Evolutionary conservation across 2,888 invertebrate species (phyloP), one percentile per base, ranked within the genome.

Genomic region (Drosophila cracens): DNA sequence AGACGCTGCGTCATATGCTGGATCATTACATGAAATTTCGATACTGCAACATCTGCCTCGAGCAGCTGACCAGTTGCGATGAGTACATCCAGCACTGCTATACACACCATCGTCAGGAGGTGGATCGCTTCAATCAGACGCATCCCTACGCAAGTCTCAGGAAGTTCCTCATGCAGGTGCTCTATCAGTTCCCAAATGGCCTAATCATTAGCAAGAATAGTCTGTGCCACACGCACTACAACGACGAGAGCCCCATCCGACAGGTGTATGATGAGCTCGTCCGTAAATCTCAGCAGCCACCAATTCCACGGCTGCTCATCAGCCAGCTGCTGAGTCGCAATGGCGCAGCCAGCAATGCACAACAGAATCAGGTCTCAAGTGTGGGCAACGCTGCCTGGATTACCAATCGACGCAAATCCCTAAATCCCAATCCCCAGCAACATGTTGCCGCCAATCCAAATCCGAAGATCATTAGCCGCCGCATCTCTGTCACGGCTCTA

Each of bases 1-100:
- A 89, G 0, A 84, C 94, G 31, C 70, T 92, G 34, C 89, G 88
- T 0, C 95, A 95, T 66, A 93, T 94, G 85, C 71, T 92, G 18
- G 90, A 91, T 67, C 92, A 92, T 56, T 92, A 82, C 54, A 74
- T 53, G 18, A 75, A 78, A 1, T 92, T 92, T 54, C 66, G 63
- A 5, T 33, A 54, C 1, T 92, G 92, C 16, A 48, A 69, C 21
- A 89, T 89, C 16, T 92, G 92, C 18, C 8, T 48, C 0, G 7
- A 3, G 0, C 2, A 36, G 1, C 49, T 73, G 4, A 79, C 69
- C 16, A 70, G 82, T 4, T 91, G 91, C 36, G 87, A 88, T 10
- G 79, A 79, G 18, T 92, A 92, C 46, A 87, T 92, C 67, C 91
- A 92, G 62, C 92, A 92, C 36, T 91, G 85, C 43, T 90, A 91